A percentile compares a stretch with the other conserved stretches of the same genome.
These are phyloP conservation scores for Neoaliturus tenellus DNA, from an alignment of 2,888 invertebrate genomes.

Conservation along the genomic window DNA sequence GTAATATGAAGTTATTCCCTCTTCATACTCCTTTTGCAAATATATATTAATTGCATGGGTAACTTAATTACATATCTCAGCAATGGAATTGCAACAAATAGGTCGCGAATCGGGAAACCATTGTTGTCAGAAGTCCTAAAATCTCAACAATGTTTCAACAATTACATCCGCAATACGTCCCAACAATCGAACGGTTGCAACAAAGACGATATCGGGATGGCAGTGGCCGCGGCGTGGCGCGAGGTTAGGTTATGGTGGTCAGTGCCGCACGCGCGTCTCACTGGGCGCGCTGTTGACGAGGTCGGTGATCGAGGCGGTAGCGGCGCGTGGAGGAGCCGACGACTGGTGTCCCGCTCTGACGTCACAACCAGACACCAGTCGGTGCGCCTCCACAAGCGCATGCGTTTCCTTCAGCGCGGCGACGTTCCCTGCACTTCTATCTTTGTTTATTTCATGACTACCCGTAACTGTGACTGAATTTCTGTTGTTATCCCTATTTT, in stretches of 20 bases:
- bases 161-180: too few species aligned
- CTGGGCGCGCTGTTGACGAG: constrained; percentile 78
- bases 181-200: not conserved
- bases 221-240: not conserved
- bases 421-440: not conserved
- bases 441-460: not conserved
- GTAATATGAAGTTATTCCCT: too few species aligned
- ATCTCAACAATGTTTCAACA: too few species aligned
- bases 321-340: constrained; percentile 76
- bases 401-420: constrained; percentile 65
- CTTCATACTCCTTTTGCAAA: too few species aligned
- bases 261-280: constrained; percentile 71
- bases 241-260: constrained; percentile 48
- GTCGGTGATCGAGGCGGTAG: constrained; percentile 77
- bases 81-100: too few species aligned
- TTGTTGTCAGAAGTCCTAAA: too few species aligned
- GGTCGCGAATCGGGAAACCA: too few species aligned
- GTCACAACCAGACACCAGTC: constrained; percentile 69
- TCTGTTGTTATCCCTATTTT: not conserved
- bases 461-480: not conserved
- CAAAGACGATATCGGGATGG: constrained; percentile 13
- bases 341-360: constrained; percentile 68
- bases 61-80: too few species aligned
- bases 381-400: constrained; percentile 67
- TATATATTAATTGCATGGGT: too few species aligned